Evolutionary conservation across 2,888 invertebrate genomes (phyloP).

Genomic region (Halocaridina rubra): DNA sequence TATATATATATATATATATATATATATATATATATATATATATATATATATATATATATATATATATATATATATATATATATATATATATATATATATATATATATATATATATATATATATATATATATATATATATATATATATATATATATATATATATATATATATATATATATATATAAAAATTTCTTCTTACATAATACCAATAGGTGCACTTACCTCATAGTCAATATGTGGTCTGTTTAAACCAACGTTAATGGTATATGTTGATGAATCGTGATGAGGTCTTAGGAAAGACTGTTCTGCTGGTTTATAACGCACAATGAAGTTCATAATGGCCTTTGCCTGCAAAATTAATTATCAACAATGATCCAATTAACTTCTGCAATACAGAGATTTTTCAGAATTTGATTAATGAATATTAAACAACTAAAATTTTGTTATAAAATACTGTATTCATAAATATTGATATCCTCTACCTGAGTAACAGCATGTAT

Average conservation of each 20-base stretch:
- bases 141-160: background rate
- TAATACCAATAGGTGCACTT: too few relatives aligned
- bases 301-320: constrained; percentile 96
- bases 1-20: background rate
- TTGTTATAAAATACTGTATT: too few relatives aligned
- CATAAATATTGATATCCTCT: too few relatives aligned
- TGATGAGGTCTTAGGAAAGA: constrained; percentile 94
- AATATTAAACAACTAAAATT: too few relatives aligned
- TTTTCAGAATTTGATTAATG: too few relatives aligned
- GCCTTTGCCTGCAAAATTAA: constrained; percentile 79
- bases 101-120: background rate
- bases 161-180: background rate
- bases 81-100: constrained; percentile 1
- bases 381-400: too few relatives aligned
- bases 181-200: too few relatives aligned
- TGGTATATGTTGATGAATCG: constrained; percentile 97
- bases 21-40: constrained; percentile 1
- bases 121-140: background rate
- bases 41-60: constrained; percentile 1
- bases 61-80: background rate
- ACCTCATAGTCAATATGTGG: constrained; percentile 75
- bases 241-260: constrained; percentile 92
- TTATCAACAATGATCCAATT: too few relatives aligned
- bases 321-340: constrained; percentile 97
- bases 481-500: too few relatives aligned